Percentiles rank a stretch among this genome's conserved stretches.
These are phyloP conservation scores for Eupeodes latifasciatus DNA, from an alignment of 2,888 invertebrate species.

Conservation along the genomic window DNA sequence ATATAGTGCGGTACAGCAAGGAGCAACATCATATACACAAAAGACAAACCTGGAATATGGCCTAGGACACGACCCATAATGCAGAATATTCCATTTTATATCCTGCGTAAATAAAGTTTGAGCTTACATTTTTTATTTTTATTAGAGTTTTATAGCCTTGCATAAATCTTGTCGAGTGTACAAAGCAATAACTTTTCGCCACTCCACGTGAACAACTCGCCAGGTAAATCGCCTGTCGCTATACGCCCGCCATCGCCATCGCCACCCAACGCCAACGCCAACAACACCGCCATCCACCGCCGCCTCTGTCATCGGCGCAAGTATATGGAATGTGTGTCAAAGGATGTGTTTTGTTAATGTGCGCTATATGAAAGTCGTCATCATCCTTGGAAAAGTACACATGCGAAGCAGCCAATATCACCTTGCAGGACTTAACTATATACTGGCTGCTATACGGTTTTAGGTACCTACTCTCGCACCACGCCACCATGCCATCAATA, in stretches of 20 bases:
- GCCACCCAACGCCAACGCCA: no score
- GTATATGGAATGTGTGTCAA: background rate
- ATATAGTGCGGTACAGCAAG: no score
- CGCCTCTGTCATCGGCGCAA: background rate
- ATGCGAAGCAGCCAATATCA: constrained; percentile 38
- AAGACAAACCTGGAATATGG: constrained; percentile 55
- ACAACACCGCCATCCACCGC: background rate
- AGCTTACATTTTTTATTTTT: constrained; percentile 79
- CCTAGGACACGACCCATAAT: constrained; percentile 75
- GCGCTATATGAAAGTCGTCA: constrained; percentile 51
- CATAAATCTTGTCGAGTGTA: constrained; percentile 78
- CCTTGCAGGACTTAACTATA: constrained; percentile 39
- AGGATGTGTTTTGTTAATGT: constrained; percentile 37
- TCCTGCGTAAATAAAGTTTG: constrained; percentile 78
- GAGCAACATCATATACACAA: background rate
- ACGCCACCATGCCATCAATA: constrained; percentile 58
- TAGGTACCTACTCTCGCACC: constrained; percentile 34
- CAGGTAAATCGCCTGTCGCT: constrained; percentile 53
- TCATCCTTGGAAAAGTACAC: constrained; percentile 23
- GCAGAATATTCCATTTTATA: constrained; percentile 76
- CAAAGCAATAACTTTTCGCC: constrained; percentile 77
- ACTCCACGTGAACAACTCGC: constrained; percentile 74
- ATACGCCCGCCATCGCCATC: background rate
- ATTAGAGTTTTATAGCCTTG: constrained; percentile 78
- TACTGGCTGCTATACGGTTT: background rate